A percentile compares a stretch with the other conserved stretches of the same genome.
These are phyloP conservation scores for Lithobates sylvaticus DNA, from an alignment of 2,797 vertebrate species.

Conservation along the genomic window DNA sequence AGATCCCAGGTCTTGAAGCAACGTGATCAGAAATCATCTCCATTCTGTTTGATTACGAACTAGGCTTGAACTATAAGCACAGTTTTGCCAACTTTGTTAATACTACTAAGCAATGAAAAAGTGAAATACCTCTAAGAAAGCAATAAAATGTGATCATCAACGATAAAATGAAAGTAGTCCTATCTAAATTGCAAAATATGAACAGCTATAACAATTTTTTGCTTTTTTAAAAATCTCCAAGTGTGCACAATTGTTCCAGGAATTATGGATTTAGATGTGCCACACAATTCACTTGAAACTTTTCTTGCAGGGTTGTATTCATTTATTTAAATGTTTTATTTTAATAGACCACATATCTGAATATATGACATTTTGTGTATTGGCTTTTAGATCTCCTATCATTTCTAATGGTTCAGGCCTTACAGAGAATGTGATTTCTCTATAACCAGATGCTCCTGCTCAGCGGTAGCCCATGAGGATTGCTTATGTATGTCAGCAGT, in stretches of 20 bases:
- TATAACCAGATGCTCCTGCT: not conserved
- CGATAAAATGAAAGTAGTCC: not conserved
- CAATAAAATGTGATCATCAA: constrained; percentile 13
- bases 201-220: not conserved
- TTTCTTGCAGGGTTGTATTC: not conserved
- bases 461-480: not conserved
- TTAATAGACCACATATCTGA: not conserved
- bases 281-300: not conserved
- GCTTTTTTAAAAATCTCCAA: not conserved
- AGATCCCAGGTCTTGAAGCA: not conserved
- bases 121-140: constrained; percentile 35
- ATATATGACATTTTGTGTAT: not conserved
- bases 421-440: not conserved
- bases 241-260: not conserved
- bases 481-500: not conserved
- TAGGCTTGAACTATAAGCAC: constrained; percentile 31
- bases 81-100: constrained; percentile 8
- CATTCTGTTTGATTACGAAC: constrained; percentile 42
- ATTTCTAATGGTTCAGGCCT: not conserved
- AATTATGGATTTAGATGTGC: not conserved
- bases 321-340: not conserved
- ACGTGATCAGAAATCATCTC: not conserved
- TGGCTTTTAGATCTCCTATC: not conserved
- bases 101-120: constrained; percentile 6
- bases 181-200: not conserved